Evolutionary conservation across 2,113 vertebrate species (phyloP).

Genomic region (Formicarius rufipectus): DNA sequence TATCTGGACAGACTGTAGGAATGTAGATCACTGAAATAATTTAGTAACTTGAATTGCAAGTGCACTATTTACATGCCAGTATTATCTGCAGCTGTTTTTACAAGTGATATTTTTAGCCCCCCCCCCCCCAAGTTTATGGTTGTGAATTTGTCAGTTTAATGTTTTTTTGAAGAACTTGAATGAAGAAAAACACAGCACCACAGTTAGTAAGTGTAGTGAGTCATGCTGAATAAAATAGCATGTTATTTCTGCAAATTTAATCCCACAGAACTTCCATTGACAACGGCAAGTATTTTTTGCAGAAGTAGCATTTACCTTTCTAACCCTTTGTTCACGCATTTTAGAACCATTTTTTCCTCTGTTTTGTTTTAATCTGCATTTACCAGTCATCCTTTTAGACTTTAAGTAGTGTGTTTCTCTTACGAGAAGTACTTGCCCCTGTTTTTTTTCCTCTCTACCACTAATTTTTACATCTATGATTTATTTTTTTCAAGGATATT

Average conservation of each 20-base stretch:
- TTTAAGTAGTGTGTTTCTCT: not conserved
- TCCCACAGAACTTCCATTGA: not conserved
- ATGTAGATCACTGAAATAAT: not conserved
- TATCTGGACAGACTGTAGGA: not conserved
- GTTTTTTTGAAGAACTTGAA: conserved; percentile 8
- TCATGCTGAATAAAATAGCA: conserved; percentile 26
- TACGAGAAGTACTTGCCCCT: not conserved
- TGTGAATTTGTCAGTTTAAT: not conserved
- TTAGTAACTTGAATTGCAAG: not conserved
- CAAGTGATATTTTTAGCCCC: not conserved
- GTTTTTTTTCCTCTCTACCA: not conserved
- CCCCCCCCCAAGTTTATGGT: rapidly evolving
- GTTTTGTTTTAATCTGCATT: not conserved
- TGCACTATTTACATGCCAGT: not conserved
- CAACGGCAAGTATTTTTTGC: conserved; percentile 29
- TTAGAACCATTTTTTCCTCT: not conserved
- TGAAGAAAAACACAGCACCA: not conserved
- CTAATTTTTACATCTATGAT: not conserved
- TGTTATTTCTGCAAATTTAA: conserved; percentile 29
- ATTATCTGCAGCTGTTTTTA: not conserved
- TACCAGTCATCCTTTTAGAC: not conserved
- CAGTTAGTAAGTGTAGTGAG: conserved; percentile 15
- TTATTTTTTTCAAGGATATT: not conserved
- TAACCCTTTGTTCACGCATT: not conserved
- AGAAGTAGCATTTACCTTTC: not conserved